Conservation (phyloP, 2,888 invertebrate species). For the Tanaodytes sp. region DNA sequence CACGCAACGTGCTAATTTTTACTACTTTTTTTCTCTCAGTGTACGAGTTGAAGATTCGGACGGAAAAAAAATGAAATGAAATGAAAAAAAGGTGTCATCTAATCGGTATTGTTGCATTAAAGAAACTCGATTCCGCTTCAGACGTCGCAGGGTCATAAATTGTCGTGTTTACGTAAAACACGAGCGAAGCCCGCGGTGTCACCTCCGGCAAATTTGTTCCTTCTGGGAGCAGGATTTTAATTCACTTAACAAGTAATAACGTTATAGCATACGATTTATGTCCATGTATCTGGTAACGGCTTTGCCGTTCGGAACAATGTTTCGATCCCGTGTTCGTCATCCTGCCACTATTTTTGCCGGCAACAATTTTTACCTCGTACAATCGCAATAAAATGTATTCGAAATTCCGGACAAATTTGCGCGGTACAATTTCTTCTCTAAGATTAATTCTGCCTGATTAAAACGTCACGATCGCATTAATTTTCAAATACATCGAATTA, state of each 20-base stretch:
- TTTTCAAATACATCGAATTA: too few species aligned
- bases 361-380: too few species aligned
- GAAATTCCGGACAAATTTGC: too few species aligned
- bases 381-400: too few species aligned
- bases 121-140: conserved; percentile 37
- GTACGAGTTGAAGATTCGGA: too few species aligned
- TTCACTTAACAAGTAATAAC: conserved; percentile 51
- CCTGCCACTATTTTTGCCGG: conserved; percentile 26
- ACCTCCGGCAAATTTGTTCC: conserved; percentile 40
- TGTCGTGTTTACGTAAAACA: conserved; percentile 48
- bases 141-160: conserved; percentile 36
- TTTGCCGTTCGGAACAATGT: conserved; percentile 13
- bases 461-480: too few species aligned
- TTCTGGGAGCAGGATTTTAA: conserved; percentile 43
- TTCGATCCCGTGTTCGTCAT: conserved; percentile 25
- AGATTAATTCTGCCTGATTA: too few species aligned
- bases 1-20: too few species aligned
- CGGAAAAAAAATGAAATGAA: too few species aligned
- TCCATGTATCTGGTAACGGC: conserved; percentile 17
- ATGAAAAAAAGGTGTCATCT: too few species aligned
- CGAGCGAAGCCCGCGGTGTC: conserved; percentile 29
- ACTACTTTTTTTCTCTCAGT: too few species aligned
- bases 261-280: conserved; percentile 48
- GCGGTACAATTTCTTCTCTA: too few species aligned
- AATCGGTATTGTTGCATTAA: conserved; percentile 28